phyloP scores from a whole-genome alignment of 2,113 vertebrate species.

The Heliornis fulica region DNA sequence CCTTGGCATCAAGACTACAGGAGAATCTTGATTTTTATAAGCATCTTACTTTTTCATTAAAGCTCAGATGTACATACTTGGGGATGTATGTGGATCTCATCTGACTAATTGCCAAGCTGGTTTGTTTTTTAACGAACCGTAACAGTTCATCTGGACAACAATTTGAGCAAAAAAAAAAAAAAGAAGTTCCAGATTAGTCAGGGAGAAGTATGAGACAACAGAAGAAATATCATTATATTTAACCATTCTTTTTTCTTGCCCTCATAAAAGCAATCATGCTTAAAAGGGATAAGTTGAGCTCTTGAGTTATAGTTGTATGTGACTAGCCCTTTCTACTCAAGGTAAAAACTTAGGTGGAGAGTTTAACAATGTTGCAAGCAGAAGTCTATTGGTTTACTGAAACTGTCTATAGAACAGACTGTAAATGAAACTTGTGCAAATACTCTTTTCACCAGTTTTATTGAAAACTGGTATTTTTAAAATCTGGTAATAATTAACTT shows the following conservation, averaged over 20 bases:
- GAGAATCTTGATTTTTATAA: not conserved
- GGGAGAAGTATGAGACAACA: not conserved
- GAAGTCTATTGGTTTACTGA: not conserved
- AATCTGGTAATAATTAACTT: not conserved
- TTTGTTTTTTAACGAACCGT: rapidly evolving
- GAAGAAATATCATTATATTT: not conserved
- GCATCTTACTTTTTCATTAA: not conserved
- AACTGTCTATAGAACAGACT: not conserved
- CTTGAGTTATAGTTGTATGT: not conserved
- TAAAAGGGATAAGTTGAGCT: not conserved
- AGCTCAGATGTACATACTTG: not conserved
- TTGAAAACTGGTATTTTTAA: not conserved
- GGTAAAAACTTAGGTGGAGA: not conserved
- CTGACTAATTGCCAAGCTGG: not conserved
- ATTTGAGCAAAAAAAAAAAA: not conserved
- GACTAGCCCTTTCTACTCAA: not conserved
- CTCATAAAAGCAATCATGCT: not conserved
- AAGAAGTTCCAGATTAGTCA: not conserved
- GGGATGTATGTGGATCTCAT: not conserved
- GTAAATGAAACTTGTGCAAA: not conserved
- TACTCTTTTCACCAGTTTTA: not conserved
- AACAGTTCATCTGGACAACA: not conserved
- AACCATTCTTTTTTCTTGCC: not conserved
- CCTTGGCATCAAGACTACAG: not conserved
- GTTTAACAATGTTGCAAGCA: not conserved